phyloP scores from a whole-genome alignment of 1,140 invertebrate species.

The Neodiprion pinetum region DNA sequence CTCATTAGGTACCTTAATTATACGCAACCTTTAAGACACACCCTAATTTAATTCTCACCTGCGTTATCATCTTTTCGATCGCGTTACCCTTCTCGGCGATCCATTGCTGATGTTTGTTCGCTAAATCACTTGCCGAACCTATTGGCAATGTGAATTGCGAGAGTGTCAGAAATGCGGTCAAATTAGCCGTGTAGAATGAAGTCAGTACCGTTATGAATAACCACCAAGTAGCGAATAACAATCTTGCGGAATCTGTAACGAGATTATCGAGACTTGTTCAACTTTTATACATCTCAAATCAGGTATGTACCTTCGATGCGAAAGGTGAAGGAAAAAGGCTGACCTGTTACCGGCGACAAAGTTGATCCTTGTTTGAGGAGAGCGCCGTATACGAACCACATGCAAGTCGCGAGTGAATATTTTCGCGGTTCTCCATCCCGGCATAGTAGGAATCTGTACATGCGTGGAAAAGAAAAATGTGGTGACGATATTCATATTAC shows the following conservation, averaged over 20 bases:
- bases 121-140: conserved; percentile 72
- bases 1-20: background rate
- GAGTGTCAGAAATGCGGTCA: conserved; percentile 86
- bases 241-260: conserved; percentile 76
- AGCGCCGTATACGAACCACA: conserved; percentile 89
- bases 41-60: conserved; percentile 52
- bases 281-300: background rate
- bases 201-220: conserved; percentile 87
- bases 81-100: conserved; percentile 70
- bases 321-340: conserved; percentile 8
- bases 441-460: conserved; percentile 54
- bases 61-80: conserved; percentile 69
- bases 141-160: conserved; percentile 83
- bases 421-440: conserved; percentile 62
- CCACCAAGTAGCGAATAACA: conserved; percentile 92
- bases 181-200: conserved; percentile 91
- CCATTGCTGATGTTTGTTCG: conserved; percentile 72
- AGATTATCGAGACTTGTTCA: conserved; percentile 31
- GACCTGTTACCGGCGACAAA: conserved; percentile 78
- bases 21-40: background rate
- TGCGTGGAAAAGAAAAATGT: too few species aligned
- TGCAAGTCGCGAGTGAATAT: conserved; percentile 72
- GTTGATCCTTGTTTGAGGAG: conserved; percentile 87
- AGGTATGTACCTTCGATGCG: too few species aligned
- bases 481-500: too few species aligned